Percentiles rank a stretch among this genome's conserved stretches.
Evolutionary conservation across 2,113 vertebrate genomes (phyloP).

Genomic region (Manacus vitellinus): DNA sequence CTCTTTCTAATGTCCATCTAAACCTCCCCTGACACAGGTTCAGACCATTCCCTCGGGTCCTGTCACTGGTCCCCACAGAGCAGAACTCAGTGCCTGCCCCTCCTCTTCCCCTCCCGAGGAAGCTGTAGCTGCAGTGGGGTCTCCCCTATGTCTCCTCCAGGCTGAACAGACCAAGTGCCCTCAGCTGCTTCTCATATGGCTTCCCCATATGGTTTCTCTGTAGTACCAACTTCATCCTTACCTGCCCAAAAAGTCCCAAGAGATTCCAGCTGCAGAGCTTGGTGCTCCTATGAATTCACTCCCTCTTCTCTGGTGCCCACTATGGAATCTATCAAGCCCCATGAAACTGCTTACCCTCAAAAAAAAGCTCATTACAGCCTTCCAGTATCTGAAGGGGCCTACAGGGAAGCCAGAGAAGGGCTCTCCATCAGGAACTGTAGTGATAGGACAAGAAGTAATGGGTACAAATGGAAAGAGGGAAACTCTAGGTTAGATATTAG

Average conservation of each 20-base stretch:
- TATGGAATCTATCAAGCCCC: background rate
- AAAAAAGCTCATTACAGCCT: background rate
- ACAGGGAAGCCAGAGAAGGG: background rate
- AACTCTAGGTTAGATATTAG: background rate
- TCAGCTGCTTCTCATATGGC: background rate
- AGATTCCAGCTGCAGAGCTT: background rate
- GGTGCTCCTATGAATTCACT: accelerated
- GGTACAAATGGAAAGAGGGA: background rate
- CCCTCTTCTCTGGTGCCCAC: accelerated
- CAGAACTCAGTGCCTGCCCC: background rate
- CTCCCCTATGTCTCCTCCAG: background rate
- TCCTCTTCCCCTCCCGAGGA: background rate
- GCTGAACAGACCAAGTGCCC: background rate
- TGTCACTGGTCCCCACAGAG: background rate
- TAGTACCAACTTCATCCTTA: no score
- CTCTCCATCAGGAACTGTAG: background rate
- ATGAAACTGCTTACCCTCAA: background rate
- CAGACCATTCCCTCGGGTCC: background rate
- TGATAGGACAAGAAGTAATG: background rate
- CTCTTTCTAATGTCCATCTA: background rate
- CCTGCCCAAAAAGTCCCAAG: background rate
- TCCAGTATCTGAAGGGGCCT: accelerated
- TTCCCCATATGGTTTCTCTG: background rate
- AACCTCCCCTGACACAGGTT: background rate
- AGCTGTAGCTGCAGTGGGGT: background rate